phyloP scores from a whole-genome alignment of 2,113 vertebrate genomes.

The Mustela nigripes region DNA sequence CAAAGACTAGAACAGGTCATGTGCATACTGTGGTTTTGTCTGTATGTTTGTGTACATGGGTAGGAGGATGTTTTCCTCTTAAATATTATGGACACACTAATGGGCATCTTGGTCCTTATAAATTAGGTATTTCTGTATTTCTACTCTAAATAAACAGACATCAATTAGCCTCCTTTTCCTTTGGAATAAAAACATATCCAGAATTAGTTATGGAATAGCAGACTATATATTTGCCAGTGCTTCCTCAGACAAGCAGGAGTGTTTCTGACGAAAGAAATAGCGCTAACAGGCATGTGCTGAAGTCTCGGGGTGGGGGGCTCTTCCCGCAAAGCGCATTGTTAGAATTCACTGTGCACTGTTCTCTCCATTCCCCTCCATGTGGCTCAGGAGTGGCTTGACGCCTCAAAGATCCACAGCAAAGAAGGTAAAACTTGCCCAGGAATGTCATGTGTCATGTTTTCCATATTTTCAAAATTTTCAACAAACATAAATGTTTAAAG shows the following conservation, averaged over 20 bases:
- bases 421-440: background rate
- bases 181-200: background rate
- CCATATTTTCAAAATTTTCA: background rate
- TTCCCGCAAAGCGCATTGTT: rapidly evolving
- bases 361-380: background rate
- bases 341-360: background rate
- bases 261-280: background rate
- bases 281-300: background rate
- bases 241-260: background rate
- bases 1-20: background rate
- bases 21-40: background rate
- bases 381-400: background rate
- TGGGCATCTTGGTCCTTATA: background rate
- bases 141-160: background rate
- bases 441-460: background rate
- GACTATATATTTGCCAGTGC: background rate
- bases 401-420: background rate
- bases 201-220: background rate
- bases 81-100: background rate
- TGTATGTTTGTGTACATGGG: background rate
- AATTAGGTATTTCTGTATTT: constrained; percentile 10
- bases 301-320: background rate
- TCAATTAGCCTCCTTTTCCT: background rate
- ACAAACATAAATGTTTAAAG: background rate
- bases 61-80: background rate